Evolutionary conservation across 2,797 vertebrate genomes (phyloP), one percentile per base, ranked within the genome.

Genomic region (Siniperca obscura): DNA sequence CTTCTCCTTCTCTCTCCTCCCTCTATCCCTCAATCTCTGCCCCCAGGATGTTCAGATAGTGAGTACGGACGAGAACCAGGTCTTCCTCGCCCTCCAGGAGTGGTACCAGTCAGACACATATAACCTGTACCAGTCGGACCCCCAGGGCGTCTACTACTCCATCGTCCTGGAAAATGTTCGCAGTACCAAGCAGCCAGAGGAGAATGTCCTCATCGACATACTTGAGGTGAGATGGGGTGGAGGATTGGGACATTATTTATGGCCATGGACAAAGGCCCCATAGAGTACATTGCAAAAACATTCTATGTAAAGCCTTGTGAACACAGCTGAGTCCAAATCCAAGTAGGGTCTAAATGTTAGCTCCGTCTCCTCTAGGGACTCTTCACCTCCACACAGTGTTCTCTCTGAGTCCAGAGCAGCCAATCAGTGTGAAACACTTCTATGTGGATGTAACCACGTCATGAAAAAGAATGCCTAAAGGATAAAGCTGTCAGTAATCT

Each of bases 61-160:
- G 92, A 99, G 98, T 79, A 98, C 98, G 0, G 97, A 99, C 12
- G 98, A 98, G 92, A 97, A 93, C 91, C 98, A 99, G 89, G 98
- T 99, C 62, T 97, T 99, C 84, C 96, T 99, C 70, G 98, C 98
- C 1, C 95, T 98, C 36, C 98, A 98, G 92, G 98, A 99, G 92
- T 99, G 98, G 98, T 95, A 98, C 94, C 98, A 99, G 93, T 95
- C 91, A 0, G 98, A 99, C 92, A 98, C 98, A 0, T 99, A 98
- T 84, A 99, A 98, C 93, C 95, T 99, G 84, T 99, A 99, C 94
- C 97, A 98, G 93, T 99, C 98, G 0, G 98, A 99, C 86, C 94
- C 94, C 0, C 96, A 96, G 36, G 98, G 98, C 0, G 92, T 97
- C 74, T 97, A 91, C 90, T 99, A 98, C 84, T 96, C 97, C 1